Percentiles rank a stretch among this genome's conserved stretches.
Conservation (phyloP, 2,113 vertebrate species). For the Passer montanus region DNA sequence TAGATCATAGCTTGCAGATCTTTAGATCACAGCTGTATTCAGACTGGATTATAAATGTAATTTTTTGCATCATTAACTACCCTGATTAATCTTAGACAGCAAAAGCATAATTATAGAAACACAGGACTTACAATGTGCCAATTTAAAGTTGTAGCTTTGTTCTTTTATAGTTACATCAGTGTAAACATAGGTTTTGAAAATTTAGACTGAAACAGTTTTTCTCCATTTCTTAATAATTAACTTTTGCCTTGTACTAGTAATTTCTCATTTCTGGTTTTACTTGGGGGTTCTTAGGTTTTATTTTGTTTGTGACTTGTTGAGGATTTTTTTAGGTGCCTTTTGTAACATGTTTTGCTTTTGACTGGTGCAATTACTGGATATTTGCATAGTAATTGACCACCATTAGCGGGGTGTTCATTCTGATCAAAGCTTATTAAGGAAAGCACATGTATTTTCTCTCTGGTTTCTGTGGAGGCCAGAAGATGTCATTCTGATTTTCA, state of each 20-base stretch:
- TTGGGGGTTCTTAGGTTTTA: not conserved
- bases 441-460: not conserved
- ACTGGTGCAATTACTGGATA: conserved; percentile 27
- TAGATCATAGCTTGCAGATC: conserved; percentile 78
- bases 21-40: conserved; percentile 85
- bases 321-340: not conserved
- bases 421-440: not conserved
- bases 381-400: conserved; percentile 56
- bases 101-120: conserved; percentile 76
- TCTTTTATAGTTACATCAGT: not conserved
- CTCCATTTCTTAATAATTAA: conserved; percentile 10
- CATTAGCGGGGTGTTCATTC: conserved; percentile 4
- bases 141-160: conserved; percentile 31
- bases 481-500: not conserved
- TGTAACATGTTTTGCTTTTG: conserved; percentile 34
- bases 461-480: not conserved
- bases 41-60: conserved; percentile 81
- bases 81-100: conserved; percentile 77
- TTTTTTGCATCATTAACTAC: conserved; percentile 83
- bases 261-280: conserved; percentile 4
- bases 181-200: conserved; percentile 12
- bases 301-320: not conserved
- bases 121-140: conserved; percentile 22
- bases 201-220: not conserved
- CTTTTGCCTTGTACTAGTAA: not conserved